phyloP scores from a whole-genome alignment of 1,140 invertebrate genomes.

The Whitmania pigra region DNA sequence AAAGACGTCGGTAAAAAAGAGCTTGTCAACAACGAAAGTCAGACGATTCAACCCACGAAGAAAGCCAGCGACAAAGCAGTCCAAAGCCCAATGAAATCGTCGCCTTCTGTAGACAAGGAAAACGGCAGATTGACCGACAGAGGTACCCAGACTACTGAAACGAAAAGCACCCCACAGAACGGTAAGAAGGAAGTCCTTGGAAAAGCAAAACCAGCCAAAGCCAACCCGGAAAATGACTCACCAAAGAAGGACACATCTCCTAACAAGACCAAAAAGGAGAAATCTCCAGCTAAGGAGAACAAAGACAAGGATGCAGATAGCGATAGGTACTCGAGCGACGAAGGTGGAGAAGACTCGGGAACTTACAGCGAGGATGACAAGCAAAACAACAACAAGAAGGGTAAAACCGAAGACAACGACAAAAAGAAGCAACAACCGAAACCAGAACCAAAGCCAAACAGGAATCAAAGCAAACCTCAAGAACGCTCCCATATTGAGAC shows the following conservation, averaged over 20 bases:
- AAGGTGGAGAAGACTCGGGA: constrained; percentile 3
- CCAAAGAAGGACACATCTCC: constrained; percentile 6
- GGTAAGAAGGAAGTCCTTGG: not conserved
- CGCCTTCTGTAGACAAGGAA: not conserved
- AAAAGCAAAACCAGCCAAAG: not conserved
- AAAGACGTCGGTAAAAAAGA: constrained; percentile 2
- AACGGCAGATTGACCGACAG: not conserved
- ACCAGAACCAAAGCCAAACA: constrained; percentile 6
- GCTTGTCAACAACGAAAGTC: constrained; percentile 1
- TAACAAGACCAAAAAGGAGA: constrained; percentile 15
- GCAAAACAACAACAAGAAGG: constrained; percentile 20
- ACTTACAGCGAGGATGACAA: not conserved
- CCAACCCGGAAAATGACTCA: constrained; percentile 5
- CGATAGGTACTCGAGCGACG: constrained; percentile 11
- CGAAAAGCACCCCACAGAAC: not conserved
- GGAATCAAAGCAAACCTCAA: not conserved
- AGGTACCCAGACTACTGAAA: not conserved
- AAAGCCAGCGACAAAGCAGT: constrained; percentile 8
- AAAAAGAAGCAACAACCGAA: constrained; percentile 18
- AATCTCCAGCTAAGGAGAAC: not conserved
- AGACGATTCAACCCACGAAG: constrained; percentile 15
- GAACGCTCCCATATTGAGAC: not conserved
- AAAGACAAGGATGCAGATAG: not conserved
- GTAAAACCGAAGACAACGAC: constrained; percentile 24
- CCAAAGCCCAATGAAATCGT: constrained; percentile 10